Evolutionary conservation across 2,797 vertebrate species (phyloP).

Genomic region (Myotis myotis): DNA sequence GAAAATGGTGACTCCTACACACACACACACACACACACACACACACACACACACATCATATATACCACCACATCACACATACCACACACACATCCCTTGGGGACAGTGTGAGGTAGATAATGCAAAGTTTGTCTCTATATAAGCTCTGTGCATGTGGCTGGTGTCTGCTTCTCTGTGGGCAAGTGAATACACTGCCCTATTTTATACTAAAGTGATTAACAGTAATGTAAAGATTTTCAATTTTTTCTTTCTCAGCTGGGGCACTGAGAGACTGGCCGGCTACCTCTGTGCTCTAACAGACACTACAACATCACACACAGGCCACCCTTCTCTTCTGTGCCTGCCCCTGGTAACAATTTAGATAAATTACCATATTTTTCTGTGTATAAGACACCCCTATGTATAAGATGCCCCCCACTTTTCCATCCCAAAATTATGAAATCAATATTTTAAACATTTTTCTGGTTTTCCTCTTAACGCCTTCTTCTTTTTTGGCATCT

Average conservation of each 20-base stretch:
- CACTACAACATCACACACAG: accelerated
- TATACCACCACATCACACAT: too few species aligned
- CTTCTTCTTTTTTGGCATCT: too few species aligned
- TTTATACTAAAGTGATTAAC: not conserved
- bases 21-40: too few species aligned
- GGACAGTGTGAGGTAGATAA: too few species aligned
- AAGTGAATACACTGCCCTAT: not conserved
- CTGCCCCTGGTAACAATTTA: not conserved
- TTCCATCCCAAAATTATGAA: too few species aligned
- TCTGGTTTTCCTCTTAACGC: too few species aligned
- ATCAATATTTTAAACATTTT: too few species aligned
- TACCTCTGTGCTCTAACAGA: not conserved
- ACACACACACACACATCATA: not conserved
- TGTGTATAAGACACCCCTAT: too few species aligned
- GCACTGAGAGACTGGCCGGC: not conserved
- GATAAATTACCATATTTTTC: too few species aligned
- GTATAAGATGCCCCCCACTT: too few species aligned
- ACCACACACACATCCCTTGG: not conserved
- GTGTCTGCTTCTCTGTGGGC: not conserved
- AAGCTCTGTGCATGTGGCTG: not conserved
- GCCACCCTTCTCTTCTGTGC: not conserved
- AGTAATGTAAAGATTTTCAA: not conserved
- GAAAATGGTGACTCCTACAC: not conserved
- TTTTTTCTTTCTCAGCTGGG: not conserved
- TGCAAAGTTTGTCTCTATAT: not conserved